Conservation (phyloP, 2,113 vertebrate species). For the Xenopus borealis region DNA sequence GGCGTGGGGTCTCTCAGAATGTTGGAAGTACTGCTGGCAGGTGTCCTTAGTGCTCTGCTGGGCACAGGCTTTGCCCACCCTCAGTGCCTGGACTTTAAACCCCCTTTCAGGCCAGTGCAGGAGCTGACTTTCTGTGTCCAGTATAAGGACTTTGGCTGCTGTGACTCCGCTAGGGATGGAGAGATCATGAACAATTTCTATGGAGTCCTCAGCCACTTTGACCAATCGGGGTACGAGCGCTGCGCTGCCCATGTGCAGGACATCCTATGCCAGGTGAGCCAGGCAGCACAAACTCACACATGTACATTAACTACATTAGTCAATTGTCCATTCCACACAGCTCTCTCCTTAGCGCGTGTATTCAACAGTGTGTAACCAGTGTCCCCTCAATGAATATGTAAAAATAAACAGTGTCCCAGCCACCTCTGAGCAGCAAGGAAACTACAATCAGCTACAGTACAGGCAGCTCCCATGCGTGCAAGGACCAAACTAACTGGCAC, state of each 20-base stretch:
- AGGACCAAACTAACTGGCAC: too few relatives aligned
- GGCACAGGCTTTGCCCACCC: slow-evolving; percentile 67
- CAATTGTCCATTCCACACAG: too few relatives aligned
- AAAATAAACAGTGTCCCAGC: too few relatives aligned
- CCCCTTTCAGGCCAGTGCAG: slow-evolving; percentile 79
- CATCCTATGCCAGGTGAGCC: slow-evolving; percentile 87
- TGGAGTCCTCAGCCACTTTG: slow-evolving; percentile 66
- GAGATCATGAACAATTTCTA: slow-evolving; percentile 75
- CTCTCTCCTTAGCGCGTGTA: too few relatives aligned
- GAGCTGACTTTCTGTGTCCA: slow-evolving; percentile 80
- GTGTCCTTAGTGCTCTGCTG: slow-evolving; percentile 47
- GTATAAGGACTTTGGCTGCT: slow-evolving; percentile 89
- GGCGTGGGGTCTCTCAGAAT: not conserved
- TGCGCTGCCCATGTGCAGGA: slow-evolving; percentile 83
- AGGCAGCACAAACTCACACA: too few relatives aligned
- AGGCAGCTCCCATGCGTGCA: too few relatives aligned
- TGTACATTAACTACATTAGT: too few relatives aligned
- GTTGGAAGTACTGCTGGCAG: not conserved
- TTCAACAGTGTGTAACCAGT: too few relatives aligned
- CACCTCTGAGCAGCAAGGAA: too few relatives aligned
- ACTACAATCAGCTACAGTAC: too few relatives aligned
- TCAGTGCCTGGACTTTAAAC: slow-evolving; percentile 93
- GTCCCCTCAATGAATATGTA: not conserved
- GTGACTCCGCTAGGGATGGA: slow-evolving; percentile 71
- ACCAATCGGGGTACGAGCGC: slow-evolving; percentile 60